These are phyloP conservation scores for Trachelus tabidus DNA, from an alignment of 2,888 invertebrate genomes.

Conservation along the genomic window DNA sequence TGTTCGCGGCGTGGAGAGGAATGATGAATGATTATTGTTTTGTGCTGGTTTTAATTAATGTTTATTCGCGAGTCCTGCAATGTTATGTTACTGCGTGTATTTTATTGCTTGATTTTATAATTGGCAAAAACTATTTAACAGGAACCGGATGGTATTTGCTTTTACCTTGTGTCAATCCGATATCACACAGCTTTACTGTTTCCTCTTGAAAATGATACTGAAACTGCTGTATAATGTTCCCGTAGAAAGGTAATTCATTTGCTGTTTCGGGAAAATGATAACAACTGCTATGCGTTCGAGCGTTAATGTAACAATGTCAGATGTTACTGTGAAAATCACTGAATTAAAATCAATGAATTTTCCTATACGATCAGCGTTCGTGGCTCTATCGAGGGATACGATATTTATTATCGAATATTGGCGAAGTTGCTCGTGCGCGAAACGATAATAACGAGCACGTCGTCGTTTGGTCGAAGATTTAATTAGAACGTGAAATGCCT, in stretches of 20 bases:
- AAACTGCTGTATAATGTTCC: not conserved
- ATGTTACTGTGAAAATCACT: constrained; percentile 40
- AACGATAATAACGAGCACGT: not conserved
- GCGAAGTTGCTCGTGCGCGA: not conserved
- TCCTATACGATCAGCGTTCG: not conserved
- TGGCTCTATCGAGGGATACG: not conserved
- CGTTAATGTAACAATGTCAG: constrained; percentile 47
- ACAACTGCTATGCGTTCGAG: constrained; percentile 32
- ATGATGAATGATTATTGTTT: not conserved
- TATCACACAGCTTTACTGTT: not conserved
- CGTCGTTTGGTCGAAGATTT: not conserved
- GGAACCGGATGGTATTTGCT: not conserved
- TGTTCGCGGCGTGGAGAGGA: not conserved
- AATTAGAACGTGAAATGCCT: not conserved
- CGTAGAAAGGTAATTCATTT: not conserved
- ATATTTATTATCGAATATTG: not conserved
- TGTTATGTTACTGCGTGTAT: not conserved
- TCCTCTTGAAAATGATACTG: not conserved
- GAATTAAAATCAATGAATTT: constrained; percentile 25
- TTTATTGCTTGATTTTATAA: not conserved
- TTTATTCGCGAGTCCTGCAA: not conserved
- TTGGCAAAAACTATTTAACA: not conserved
- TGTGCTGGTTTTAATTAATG: not conserved
- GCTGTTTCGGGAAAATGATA: constrained; percentile 43
- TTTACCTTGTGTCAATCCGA: not conserved